Percentiles rank a stretch among this genome's conserved stretches.
These are phyloP conservation scores for Pagrus major DNA, from an alignment of 2,113 vertebrate species.

Conservation along the genomic window DNA sequence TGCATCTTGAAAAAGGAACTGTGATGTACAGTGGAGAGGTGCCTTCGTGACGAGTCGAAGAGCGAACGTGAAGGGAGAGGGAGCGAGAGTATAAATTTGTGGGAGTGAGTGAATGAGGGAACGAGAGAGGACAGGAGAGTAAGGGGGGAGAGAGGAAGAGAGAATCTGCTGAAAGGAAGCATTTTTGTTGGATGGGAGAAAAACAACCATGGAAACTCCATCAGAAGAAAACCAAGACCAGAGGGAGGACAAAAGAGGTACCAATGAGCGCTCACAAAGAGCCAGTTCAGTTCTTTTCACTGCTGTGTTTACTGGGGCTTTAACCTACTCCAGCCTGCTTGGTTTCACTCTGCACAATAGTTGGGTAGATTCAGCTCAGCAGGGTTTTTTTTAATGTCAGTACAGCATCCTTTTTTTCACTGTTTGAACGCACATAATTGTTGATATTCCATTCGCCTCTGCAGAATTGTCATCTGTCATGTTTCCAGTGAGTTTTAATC, in stretches of 20 bases:
- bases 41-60: constrained; percentile 83
- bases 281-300: constrained; percentile 87
- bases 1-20: constrained; percentile 82
- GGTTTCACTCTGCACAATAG: constrained; percentile 51
- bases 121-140: constrained; percentile 39
- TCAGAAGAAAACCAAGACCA: constrained; percentile 92
- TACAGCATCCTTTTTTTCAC: constrained; percentile 8
- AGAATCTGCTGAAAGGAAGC: constrained; percentile 85
- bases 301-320: constrained; percentile 82
- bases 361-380: constrained; percentile 37
- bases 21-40: constrained; percentile 83
- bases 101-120: constrained; percentile 71
- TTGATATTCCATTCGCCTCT: constrained; percentile 15
- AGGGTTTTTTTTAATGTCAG: constrained; percentile 22
- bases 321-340: constrained; percentile 67
- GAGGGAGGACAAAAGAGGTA: constrained; percentile 94
- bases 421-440: constrained; percentile 7
- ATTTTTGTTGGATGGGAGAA: constrained; percentile 94
- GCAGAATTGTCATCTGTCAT: neutral
- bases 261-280: constrained; percentile 85
- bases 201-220: constrained; percentile 96
- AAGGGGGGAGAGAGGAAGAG: constrained; percentile 72
- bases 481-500: neutral
- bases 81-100: constrained; percentile 27
- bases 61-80: constrained; percentile 56